Percentiles rank a stretch among this genome's conserved stretches.
These are phyloP conservation scores for Gorsachius goisagi DNA, from an alignment of 2,113 vertebrate species.

Conservation along the genomic window DNA sequence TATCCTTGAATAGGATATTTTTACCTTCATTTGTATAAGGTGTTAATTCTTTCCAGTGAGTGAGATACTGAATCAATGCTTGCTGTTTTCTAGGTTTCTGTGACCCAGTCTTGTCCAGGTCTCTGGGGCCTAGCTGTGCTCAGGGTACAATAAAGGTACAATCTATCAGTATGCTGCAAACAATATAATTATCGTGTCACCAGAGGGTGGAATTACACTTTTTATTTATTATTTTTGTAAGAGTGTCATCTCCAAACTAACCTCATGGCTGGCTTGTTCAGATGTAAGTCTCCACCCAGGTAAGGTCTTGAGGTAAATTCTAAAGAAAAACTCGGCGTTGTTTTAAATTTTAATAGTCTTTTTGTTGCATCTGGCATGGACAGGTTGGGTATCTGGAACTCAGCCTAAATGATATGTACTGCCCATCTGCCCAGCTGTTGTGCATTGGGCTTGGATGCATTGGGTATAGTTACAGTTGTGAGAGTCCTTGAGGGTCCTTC, in stretches of 20 bases:
- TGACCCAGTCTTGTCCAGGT: background rate
- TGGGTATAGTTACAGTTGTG: background rate
- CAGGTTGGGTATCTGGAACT: background rate
- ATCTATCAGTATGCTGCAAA: background rate
- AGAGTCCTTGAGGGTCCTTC: background rate
- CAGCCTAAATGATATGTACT: background rate
- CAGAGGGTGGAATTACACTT: background rate
- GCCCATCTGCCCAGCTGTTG: background rate
- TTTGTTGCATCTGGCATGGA: background rate
- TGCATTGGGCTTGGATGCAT: background rate
- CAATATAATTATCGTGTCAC: background rate
- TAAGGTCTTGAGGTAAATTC: background rate
- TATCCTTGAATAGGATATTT: background rate
- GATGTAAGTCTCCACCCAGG: background rate
- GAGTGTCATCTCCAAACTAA: background rate
- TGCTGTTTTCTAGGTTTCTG: background rate
- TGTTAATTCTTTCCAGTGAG: background rate
- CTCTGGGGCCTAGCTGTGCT: background rate
- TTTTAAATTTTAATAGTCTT: background rate
- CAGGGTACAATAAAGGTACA: background rate
- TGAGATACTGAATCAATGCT: background rate
- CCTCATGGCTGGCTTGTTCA: background rate
- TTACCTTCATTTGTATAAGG: background rate
- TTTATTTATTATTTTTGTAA: background rate
- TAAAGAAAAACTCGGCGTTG: background rate